Evolutionary conservation across 1,140 invertebrate species (phyloP), one percentile per base, ranked within the genome.

Genomic region (Microvelia longipes): DNA sequence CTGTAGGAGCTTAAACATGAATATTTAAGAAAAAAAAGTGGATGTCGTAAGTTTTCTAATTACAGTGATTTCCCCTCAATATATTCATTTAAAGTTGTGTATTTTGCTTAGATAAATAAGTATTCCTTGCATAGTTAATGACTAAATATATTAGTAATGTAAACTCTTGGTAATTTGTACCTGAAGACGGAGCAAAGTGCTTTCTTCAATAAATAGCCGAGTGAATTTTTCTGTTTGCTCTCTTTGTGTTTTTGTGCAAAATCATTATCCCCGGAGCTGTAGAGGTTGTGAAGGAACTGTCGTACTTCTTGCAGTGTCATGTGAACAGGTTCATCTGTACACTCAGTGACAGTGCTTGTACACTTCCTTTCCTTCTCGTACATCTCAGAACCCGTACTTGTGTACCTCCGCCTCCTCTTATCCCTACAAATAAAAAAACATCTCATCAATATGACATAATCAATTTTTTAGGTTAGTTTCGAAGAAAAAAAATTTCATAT

Each of bases 281-380:
- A 90, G 19, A 91, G 78, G 0, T 87, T 90, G 70, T 90, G 87
- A 71, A 91, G 81, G 78, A 91, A 91, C 75, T 90, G 87, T 72
- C 90, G 84, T 72, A 93, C 90, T 80, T 94, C 90, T 71, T 91
- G 88, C 25, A 93, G 79, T 13, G 90, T 92, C 86, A 93, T 89
- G 76, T 93, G 90, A 69, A 92, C 85, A 0, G 91, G 90, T 75
- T 92, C 90, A n/a, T n/a, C n/a, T n/a, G n/a, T n/a, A n/a, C n/a
- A n/a, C n/a, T 80, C 79, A 24, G 81, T 84, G 1, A 82, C 83
- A 2, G 85, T 81, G 75, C 84, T 85, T 72, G 85, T 83, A 26
- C 83, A 78, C 71, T 84, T 84, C 0, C 27, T 68, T 15, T 68
- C 67, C 28, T 67, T 67, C 14, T 68, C 70, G 29, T 2, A 27